Evolutionary conservation across 2,888 invertebrate species (phyloP), one percentile per base, ranked within the genome.

Genomic region (Himalopsyche kuldschensis): DNA sequence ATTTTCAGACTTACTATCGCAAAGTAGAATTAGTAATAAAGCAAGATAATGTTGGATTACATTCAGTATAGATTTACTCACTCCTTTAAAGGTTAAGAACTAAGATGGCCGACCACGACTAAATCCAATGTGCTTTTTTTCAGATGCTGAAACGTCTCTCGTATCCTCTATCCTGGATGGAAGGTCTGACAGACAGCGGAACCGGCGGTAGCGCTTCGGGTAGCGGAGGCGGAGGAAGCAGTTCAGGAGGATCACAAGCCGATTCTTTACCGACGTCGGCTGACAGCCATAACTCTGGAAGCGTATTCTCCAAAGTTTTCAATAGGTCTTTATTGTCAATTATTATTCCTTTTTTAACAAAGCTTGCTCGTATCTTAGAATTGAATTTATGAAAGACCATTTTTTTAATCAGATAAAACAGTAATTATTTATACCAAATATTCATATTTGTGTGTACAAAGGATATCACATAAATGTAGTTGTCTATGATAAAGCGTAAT

Each of bases 141-240:
- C 88, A 97, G 97, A 97, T 97, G 96, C 91, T 97, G 87, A 97
- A 97, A 91, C 94, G 97, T 87, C 94, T 98, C 85, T 97, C 97
- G 0, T 97, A 97, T 91, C 97, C 97, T 20, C 90, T 97, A 81
- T 95, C 97, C 2, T 97, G 97, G 97, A 97, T 97, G 93, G 97
- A 97, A 89, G 97, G 97, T 1, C 91, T 97, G 69, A 95, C 96
- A 83, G 97, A 96, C 86, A 94, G 94, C 87, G 92, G 91, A 32
- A 87, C 93, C 92, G 89, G 91, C 90, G 92, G 91, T 27, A 86
- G 93, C 90, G 87, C 93, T 91, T 89, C 94, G 90, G 89, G 91
- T 88, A 87, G 89, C 86, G 94, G 94, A 86, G 94, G 93, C 85
- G 92, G 91, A n/a, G 87, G 93, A 92, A 89, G 91, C 90, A 87